phyloP scores from a whole-genome alignment of 2,888 invertebrate species.

The Mesochorus sp. region DNA sequence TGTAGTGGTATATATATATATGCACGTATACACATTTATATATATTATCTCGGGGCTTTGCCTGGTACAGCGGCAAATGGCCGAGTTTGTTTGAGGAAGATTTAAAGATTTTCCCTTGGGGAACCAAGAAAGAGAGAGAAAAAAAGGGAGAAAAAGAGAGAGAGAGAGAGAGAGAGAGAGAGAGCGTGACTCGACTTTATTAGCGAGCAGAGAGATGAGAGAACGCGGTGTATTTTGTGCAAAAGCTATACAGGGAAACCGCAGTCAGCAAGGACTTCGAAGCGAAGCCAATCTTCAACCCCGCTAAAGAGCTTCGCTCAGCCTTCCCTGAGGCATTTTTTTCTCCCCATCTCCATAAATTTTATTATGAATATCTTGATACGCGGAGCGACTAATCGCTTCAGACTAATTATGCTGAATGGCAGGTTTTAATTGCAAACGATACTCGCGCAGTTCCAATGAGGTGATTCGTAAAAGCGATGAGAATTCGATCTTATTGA shows the following conservation, averaged over 20 bases:
- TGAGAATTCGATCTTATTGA: neutral
- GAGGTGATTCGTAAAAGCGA: neutral
- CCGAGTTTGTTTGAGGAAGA: slow-evolving; percentile 73
- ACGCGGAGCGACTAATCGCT: slow-evolving; percentile 10
- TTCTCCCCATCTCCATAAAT: slow-evolving; percentile 36
- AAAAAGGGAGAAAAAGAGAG: neutral
- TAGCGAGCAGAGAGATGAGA: slow-evolving; percentile 65
- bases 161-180: neutral
- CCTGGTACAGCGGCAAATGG: slow-evolving; percentile 56
- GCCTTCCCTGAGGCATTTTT: slow-evolving; percentile 53
- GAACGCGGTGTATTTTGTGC: slow-evolving; percentile 22
- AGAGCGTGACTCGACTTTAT: slow-evolving; percentile 78
- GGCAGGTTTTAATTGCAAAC: slow-evolving; percentile 23
- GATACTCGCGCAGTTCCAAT: neutral
- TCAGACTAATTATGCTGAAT: slow-evolving; percentile 33
- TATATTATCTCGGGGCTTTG: slow-evolving; percentile 19
- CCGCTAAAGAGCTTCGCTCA: slow-evolving; percentile 33
- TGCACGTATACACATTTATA: neutral
- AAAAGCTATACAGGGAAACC: slow-evolving; percentile 52
- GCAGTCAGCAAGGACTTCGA: slow-evolving; percentile 45
- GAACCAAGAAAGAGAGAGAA: too few species aligned
- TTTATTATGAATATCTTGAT: slow-evolving; percentile 31
- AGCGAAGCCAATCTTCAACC: slow-evolving; percentile 43
- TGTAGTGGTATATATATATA: neutral
- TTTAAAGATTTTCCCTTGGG: slow-evolving; percentile 74